Evolutionary conservation across 2,797 vertebrate genomes (phyloP), one percentile per base, ranked within the genome.

Genomic region (Cottoperca gobio): DNA sequence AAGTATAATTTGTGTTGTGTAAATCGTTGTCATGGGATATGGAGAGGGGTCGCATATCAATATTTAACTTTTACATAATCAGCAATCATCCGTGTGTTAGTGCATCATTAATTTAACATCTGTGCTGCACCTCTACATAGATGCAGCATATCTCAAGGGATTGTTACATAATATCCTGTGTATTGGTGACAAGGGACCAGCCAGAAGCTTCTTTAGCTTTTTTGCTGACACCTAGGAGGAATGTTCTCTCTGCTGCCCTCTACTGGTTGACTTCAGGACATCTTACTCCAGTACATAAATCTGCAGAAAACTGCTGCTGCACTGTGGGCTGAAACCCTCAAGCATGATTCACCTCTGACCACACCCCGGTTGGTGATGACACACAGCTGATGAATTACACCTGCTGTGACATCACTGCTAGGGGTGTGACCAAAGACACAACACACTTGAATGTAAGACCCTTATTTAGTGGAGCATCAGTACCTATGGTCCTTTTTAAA

Each of bases 281-380:
- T 26, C 45, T 17, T 46, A 11, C 48, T 57, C 26, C 4, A 21
- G 17, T 3, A 48, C 46, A 63, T n/a, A 8, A 54, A n/a, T 28
- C 48, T 64, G 68, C 60, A 76, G 59, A 54, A 50, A 33, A 13
- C 45, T 61, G 50, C 76, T 74, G 73, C 81, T 72, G 76, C 78
- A 80, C 69, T 64, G 46, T 57, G 42, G 53, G 42, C 48, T 73
- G 40, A 63, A 75, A 80, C 62, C 59, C 68, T 59, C 33, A 50
- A 62, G 70, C 53, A 65, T 70, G 61, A 82, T 71, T 81, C 76
- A 85, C 40, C 48, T 63, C 65, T 81, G 74, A 86, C 84, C 88
- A 85, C 78, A 86, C 78, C 87, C 83, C 31, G 45, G 65, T 11
- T 63, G 45, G 37, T 69, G 63, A 78, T 52, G 66, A 82, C 72